Evolutionary conservation across 2,888 invertebrate genomes (phyloP), one percentile per base, ranked within the genome.

Genomic region (Tetragnatha montana): DNA sequence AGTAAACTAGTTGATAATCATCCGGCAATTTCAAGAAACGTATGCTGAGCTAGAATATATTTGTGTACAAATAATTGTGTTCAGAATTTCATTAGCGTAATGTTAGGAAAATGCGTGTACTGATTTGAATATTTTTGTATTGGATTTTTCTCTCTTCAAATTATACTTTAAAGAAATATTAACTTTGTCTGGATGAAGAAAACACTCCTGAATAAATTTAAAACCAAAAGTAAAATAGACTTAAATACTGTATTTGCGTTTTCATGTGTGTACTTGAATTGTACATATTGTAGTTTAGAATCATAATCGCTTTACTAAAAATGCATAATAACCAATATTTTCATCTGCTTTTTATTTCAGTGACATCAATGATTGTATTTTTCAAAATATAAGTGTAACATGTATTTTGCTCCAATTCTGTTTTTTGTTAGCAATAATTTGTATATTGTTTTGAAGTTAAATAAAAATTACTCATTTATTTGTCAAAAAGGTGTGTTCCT

Each of bases 251-350:
- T 76, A 17, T 73, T 19, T 49, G 76, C 75, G n/a, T 74, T 82
- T 75, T 84, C 49, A 68, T 76, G 50, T 19, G 69, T 19, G 83
- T 49, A 84, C 83, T 82, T 81, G 51, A 78, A 50, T n/a, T 86
- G 86, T 86, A 86, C 79, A 86, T 86, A 86, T 73, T 80, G 17
- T 86, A 86, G 86, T 71, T 80, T 80, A 80, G 74, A 47, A 73
- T 86, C 86, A 80, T 80, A 74, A 73, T 86, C 79, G 86, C 70
- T 78, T 85, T 75, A 70, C 19, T 78, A 10, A 51, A 35, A 83
- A 80, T 73, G 80, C 69, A 71, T 79, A 79, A 51, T 86, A 86
- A 86, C 80, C 73, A 68, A 22, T 73, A 51, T 80, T 78, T 79
- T 86, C 86, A 86, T 80, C 51, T 73, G 86, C 86, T 86, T 86